phyloP scores from a whole-genome alignment of 1,140 invertebrate species.

The Lethrus apterus region DNA sequence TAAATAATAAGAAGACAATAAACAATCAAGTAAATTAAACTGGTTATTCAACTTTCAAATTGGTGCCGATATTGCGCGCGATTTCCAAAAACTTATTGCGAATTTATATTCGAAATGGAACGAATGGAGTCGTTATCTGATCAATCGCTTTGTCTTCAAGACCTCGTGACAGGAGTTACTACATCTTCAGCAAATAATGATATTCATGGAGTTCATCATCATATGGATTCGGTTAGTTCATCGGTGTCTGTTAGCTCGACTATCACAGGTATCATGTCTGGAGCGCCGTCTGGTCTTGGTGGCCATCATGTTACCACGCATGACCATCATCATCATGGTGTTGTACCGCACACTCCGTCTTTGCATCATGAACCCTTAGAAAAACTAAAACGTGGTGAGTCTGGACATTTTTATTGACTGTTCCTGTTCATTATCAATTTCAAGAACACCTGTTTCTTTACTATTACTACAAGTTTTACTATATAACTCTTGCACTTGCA shows the following conservation, averaged over 20 bases:
- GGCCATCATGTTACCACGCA: conserved; percentile 43
- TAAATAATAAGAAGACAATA: too few relatives aligned
- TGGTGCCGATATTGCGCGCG: too few relatives aligned
- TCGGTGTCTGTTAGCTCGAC: conserved; percentile 58
- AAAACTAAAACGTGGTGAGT: conserved; percentile 76
- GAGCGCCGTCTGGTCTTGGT: conserved; percentile 43
- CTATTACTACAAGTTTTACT: too few relatives aligned
- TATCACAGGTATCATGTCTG: conserved; percentile 59
- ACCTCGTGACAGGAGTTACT: conserved; percentile 52
- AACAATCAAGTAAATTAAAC: too few relatives aligned
- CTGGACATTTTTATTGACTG: conserved; percentile 11
- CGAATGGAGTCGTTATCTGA: conserved; percentile 54
- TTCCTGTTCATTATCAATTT: too few relatives aligned
- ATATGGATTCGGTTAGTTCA: conserved; percentile 52
- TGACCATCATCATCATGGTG: conserved; percentile 39
- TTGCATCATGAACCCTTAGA: conserved; percentile 69
- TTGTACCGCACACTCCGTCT: conserved; percentile 46
- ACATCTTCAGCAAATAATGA: conserved; percentile 43
- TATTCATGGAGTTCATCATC: conserved; percentile 48
- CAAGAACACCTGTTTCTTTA: too few relatives aligned
- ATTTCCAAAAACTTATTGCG: too few relatives aligned
- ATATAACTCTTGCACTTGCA: too few relatives aligned
- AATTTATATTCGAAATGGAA: too few relatives aligned
- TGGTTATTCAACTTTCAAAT: too few relatives aligned
- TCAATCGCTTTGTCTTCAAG: conserved; percentile 63